These are phyloP conservation scores for Tetanocera ferruginea DNA, from an alignment of 2,888 invertebrate genomes.

Conservation along the genomic window DNA sequence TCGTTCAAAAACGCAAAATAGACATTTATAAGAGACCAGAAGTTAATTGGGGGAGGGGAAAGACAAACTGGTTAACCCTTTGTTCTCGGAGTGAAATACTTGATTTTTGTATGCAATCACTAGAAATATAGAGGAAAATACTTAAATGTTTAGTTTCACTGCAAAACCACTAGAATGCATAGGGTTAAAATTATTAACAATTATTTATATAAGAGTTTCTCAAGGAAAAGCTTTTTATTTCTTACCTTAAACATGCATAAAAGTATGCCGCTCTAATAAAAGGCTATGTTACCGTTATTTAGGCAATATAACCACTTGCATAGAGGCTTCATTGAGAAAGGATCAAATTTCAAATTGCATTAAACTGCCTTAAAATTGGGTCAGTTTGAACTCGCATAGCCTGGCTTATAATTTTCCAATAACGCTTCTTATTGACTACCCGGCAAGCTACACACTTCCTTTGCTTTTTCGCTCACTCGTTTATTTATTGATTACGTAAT, in stretches of 20 bases:
- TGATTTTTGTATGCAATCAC: no score
- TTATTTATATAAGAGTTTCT: no score
- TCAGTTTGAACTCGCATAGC: neutral
- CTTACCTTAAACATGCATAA: neutral
- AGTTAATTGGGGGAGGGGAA: neutral
- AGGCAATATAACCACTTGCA: neutral
- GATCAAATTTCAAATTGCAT: neutral
- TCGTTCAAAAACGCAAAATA: neutral
- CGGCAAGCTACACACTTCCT: neutral
- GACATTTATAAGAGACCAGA: neutral
- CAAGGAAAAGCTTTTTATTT: neutral
- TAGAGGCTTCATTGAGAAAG: neutral
- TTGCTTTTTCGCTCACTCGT: neutral
- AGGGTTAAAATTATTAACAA: no score
- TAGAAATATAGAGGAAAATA: no score
- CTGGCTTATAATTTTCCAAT: slow-evolving; percentile 29
- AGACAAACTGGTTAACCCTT: no score
- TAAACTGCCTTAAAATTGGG: slow-evolving; percentile 9
- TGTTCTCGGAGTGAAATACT: no score
- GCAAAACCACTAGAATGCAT: no score
- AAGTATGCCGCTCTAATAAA: neutral
- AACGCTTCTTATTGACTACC: neutral
- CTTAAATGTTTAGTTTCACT: no score
- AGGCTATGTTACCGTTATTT: neutral
- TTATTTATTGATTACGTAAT: neutral